Base-by-base conservation (phyloP, 1,140 invertebrate species). In the Batillaria attramentaria region DNA sequence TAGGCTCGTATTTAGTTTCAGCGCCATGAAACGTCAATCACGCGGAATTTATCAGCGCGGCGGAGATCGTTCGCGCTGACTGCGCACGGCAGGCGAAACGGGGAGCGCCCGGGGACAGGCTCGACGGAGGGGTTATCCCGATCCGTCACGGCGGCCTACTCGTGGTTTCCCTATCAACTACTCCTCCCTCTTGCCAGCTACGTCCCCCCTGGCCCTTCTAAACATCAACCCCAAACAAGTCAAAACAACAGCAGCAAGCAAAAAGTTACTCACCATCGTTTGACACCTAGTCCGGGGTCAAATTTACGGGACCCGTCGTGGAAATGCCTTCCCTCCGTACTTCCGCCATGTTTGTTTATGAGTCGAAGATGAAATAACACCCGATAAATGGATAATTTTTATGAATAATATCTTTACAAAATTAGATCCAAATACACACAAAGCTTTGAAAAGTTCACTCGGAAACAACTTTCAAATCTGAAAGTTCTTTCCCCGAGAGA, bases 281-380 rank as follows among this genome's bases (percentile, higher is more conserved):
- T 75, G 73, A 75, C 73, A 75, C 73, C 73, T 75, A 75, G 31
- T 5, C 54, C 39, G 73, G 73, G 73, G 73, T 75, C 73, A 75
- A 62, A 65, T 75, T 65, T 62, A 75, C 73, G 73, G 73, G 73
- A 75, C 73, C 73, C 73, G 73, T 62, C 54, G 54, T 62, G 37
- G 73, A 65, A 75, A 65, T 75, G 73, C 73, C 68, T 39, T 70
- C 68, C 41, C 73, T 75, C 73, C 73, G 39, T 75, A 75, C 73
- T 75, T 75, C 73, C 73, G 73, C 73, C 73, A 75, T 75, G 57
- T 75, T 75, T 75, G 73, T 75, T 75, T 75, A 75, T 75, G 73
- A 75, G 73, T 62, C 73, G 73, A 75, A 75, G 73, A 75, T 75
- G 73, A 65, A 75, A 75, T 75, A 75, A 75, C 39, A 62, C 73